phyloP scores from a whole-genome alignment of 1,140 invertebrate genomes.

The Eumaeus atala region DNA sequence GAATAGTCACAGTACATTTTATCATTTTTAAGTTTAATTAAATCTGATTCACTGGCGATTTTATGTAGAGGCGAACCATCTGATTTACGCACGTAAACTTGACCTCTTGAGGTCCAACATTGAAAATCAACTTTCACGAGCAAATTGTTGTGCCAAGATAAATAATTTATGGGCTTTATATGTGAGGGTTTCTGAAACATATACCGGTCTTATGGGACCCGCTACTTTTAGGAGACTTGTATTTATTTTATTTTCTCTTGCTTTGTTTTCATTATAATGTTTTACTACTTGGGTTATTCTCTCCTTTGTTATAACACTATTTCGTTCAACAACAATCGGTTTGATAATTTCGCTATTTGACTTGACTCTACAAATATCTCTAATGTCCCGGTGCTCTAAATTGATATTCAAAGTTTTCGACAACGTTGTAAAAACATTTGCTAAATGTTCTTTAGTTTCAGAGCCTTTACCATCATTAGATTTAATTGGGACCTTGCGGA shows the following conservation, averaged over 20 bases:
- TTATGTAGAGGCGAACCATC: neutral
- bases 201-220: too few species aligned
- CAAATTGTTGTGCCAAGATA: too few species aligned
- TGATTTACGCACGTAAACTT: neutral
- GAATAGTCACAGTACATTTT: neutral
- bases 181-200: too few species aligned
- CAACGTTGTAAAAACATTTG: neutral
- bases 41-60: neutral
- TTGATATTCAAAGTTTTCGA: slow-evolving; percentile 7
- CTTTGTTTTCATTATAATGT: neutral
- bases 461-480: neutral
- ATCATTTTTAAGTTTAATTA: neutral
- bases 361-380: slow-evolving; percentile 9
- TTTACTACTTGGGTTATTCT: neutral
- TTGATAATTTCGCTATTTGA: neutral
- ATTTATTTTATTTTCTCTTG: neutral
- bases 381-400: slow-evolving; percentile 1
- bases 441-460: neutral
- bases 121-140: neutral
- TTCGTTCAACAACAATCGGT: slow-evolving; percentile 9
- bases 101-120: neutral
- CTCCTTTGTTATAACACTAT: neutral
- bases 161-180: too few species aligned
- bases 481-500: neutral
- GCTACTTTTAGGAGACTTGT: too few species aligned